Conservation (phyloP, 2,113 vertebrate species). For the Serilophus lunatus region DNA sequence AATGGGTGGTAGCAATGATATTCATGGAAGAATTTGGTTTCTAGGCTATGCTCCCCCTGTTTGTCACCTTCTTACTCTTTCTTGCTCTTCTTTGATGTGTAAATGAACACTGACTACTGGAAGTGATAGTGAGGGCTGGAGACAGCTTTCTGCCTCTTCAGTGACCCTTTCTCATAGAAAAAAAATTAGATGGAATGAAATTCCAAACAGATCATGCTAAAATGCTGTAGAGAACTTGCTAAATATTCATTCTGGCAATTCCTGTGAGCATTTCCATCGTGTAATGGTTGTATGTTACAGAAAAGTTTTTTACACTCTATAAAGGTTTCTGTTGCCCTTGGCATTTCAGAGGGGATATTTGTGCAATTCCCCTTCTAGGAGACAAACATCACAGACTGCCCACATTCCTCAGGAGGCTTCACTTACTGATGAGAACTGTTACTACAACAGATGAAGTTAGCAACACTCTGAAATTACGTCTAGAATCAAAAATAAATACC, state of each 20-base stretch:
- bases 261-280: not conserved
- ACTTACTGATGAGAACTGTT: not conserved
- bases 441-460: not conserved
- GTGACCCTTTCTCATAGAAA: not conserved
- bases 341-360: not conserved
- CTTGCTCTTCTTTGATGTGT: not conserved
- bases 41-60: not conserved
- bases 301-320: not conserved
- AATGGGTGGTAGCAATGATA: not conserved
- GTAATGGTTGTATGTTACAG: not conserved
- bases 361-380: not conserved
- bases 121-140: not conserved
- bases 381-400: not conserved
- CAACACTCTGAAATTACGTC: not conserved
- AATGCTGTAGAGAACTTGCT: not conserved
- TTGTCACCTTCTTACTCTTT: not conserved
- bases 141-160: not conserved
- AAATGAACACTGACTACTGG: not conserved
- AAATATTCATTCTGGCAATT: not conserved
- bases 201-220: not conserved
- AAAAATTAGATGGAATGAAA: not conserved
- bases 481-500: not conserved
- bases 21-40: not conserved
- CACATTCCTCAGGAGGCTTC: not conserved
- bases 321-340: not conserved